Evolutionary conservation across 2,888 invertebrate genomes (phyloP).

Genomic region (Stictocephala bisonia): DNA sequence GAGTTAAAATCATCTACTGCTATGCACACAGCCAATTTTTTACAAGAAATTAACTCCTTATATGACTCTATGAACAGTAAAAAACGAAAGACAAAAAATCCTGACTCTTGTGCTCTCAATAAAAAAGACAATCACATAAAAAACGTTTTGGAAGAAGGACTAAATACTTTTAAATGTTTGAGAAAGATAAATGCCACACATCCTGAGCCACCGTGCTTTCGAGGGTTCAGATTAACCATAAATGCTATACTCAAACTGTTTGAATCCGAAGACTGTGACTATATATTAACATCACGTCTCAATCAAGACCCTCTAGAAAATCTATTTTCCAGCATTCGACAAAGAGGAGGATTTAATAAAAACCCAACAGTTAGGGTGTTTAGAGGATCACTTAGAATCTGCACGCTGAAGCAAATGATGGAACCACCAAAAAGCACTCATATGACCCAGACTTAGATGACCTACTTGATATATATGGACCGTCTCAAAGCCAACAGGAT

Average conservation of each 20-base stretch:
- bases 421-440: constrained; percentile 25
- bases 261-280: constrained; percentile 1
- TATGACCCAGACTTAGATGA: constrained; percentile 42
- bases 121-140: constrained; percentile 1
- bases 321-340: constrained; percentile 54
- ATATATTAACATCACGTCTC: constrained; percentile 24
- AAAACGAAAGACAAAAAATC: constrained; percentile 46
- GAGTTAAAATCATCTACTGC: constrained; percentile 47
- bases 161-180: constrained; percentile 38
- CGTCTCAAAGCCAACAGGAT: not conserved
- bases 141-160: constrained; percentile 46
- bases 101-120: constrained; percentile 49
- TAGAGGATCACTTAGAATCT: not conserved
- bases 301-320: constrained; percentile 58
- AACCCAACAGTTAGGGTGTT: constrained; percentile 53
- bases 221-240: constrained; percentile 55
- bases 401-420: not conserved
- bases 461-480: constrained; percentile 16
- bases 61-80: constrained; percentile 57
- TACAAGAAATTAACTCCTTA: constrained; percentile 54
- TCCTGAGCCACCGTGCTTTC: constrained; percentile 56
- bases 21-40: constrained; percentile 54
- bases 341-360: constrained; percentile 54
- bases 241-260: constrained; percentile 54
- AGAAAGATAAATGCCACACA: constrained; percentile 39